Evolutionary conservation across 35 echinoderm and acorn worm genomes (phyloP).

Genomic region (Amphiura filiformis): DNA sequence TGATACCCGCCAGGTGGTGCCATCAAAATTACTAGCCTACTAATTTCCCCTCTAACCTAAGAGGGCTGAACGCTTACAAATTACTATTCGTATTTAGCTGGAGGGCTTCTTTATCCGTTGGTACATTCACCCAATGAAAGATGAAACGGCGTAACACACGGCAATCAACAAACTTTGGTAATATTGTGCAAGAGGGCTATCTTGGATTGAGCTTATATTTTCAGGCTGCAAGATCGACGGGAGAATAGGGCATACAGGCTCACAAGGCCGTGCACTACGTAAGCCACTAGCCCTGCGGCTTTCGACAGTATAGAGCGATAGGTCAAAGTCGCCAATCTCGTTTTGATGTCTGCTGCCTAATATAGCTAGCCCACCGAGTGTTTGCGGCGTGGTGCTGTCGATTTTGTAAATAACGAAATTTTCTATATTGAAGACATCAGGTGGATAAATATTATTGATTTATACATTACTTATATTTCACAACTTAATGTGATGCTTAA

Average conservation of each 20-base stretch:
- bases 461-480: too few relatives aligned
- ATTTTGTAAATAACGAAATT: too few relatives aligned
- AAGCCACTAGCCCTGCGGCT: background rate
- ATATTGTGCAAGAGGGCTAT: background rate
- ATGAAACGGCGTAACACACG: background rate
- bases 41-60: background rate
- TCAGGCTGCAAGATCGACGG: background rate
- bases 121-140: background rate
- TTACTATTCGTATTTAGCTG: background rate
- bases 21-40: background rate
- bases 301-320: background rate
- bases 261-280: background rate
- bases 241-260: background rate
- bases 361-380: too few relatives aligned
- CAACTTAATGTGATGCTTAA: too few relatives aligned
- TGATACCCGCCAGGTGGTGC: background rate
- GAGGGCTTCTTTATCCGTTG: background rate
- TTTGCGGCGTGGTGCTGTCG: too few relatives aligned
- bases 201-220: background rate
- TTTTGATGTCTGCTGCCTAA: background rate
- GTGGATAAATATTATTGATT: too few relatives aligned
- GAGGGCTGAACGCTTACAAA: background rate
- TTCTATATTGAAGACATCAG: too few relatives aligned
- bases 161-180: conserved; percentile 1
- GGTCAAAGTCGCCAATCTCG: background rate